Percentiles rank a stretch among this genome's conserved stretches.
Evolutionary conservation across 2,888 invertebrate species (phyloP).

Genomic region (Taenaris catops): DNA sequence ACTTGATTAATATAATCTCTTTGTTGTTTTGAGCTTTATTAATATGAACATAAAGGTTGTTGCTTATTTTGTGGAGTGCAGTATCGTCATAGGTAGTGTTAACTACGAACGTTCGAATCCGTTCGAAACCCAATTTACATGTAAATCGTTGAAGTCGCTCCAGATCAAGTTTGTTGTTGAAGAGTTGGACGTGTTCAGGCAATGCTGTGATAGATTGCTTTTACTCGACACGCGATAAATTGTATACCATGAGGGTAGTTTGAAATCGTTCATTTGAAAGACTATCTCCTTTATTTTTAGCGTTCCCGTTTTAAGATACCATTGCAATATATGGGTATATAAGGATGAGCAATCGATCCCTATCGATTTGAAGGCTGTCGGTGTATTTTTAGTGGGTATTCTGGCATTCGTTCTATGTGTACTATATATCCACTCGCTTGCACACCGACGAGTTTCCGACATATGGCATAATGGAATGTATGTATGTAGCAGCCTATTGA

Average conservation of each 20-base stretch:
- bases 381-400: too few species aligned
- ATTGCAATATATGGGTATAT: too few species aligned
- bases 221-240: constrained; percentile 14
- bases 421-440: too few species aligned
- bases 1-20: not conserved
- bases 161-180: constrained; percentile 61
- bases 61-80: not conserved
- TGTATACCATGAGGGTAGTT: constrained; percentile 2
- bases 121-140: constrained; percentile 70
- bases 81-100: constrained; percentile 33
- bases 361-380: too few species aligned
- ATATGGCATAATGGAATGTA: too few species aligned
- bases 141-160: constrained; percentile 66
- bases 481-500: too few species aligned
- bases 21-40: constrained; percentile 12
- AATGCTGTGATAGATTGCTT: constrained; percentile 21
- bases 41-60: constrained; percentile 7
- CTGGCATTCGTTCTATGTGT: too few species aligned
- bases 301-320: too few species aligned
- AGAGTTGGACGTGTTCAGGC: constrained; percentile 30
- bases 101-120: constrained; percentile 62
- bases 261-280: too few species aligned
- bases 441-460: too few species aligned
- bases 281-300: too few species aligned
- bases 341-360: too few species aligned